A percentile compares a stretch with the other conserved stretches of the same genome.
These are phyloP conservation scores for Coturnix japonica DNA, from an alignment of 2,113 vertebrate genomes.

Conservation along the genomic window DNA sequence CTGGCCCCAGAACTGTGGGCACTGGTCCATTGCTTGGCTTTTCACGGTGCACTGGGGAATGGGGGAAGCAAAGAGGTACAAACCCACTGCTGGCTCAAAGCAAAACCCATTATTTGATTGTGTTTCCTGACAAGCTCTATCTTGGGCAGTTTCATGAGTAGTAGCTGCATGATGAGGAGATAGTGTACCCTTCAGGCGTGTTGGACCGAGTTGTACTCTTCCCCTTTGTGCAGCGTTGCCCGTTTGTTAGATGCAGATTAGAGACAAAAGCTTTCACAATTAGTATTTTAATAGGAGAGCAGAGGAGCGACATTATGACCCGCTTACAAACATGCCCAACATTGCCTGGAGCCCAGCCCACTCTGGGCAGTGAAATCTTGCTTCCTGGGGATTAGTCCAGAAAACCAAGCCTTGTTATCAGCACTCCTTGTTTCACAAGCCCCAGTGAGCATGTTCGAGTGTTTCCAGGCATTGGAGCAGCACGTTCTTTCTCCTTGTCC, in stretches of 20 bases:
- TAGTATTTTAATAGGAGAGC: slow-evolving; percentile 39
- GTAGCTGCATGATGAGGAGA: background rate
- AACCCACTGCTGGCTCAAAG: background rate
- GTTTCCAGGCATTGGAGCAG: slow-evolving; percentile 23
- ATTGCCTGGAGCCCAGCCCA: slow-evolving; percentile 29
- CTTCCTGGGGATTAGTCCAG: slow-evolving; percentile 32
- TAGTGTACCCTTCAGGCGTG: background rate
- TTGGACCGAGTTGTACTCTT: slow-evolving; percentile 25
- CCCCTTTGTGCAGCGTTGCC: background rate
- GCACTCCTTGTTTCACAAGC: background rate
- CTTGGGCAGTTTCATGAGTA: background rate
- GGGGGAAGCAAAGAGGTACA: background rate
- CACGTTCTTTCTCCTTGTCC: background rate
- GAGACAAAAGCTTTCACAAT: slow-evolving; percentile 41
- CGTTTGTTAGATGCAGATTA: slow-evolving; percentile 37
- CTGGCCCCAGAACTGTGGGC: background rate
- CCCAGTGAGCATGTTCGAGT: background rate
- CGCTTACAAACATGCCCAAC: slow-evolving; percentile 9
- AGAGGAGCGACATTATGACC: slow-evolving; percentile 34
- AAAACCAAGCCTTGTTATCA: background rate
- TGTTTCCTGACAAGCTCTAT: background rate
- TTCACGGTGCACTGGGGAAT: no score
- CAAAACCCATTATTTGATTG: background rate
- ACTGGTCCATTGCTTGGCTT: accelerated
- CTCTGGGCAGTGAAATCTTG: background rate